Base-by-base conservation (phyloP, 2,888 invertebrate species). In the Eledone cirrhosa region DNA sequence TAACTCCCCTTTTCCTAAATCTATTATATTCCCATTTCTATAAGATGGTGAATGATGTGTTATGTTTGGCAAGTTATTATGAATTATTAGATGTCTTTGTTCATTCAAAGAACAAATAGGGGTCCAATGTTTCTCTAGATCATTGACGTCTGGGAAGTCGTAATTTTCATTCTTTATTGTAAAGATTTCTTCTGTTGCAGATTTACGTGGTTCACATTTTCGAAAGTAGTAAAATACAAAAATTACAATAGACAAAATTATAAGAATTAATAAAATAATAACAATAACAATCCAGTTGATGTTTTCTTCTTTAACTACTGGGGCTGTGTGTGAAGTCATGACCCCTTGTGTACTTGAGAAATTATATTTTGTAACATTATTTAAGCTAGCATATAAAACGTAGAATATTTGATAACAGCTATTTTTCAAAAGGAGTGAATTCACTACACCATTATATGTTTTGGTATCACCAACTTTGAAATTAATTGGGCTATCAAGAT, bases 391-490 rank as follows among this genome's bases (percentile, higher is more conserved):
- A 3, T 94, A 93, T 78, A 95, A 92, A 24, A 95, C 95, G 78
- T 95, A 90, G 75, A 94, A 93, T 4, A 96, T 92, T 83, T 94
- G 93, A 82, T 92, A 92, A 83, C 94, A 93, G 84, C 92, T 91
- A 19, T 93, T 92, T 48, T 92, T 89, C 16, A 93, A 92, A 77
- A 97, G 89, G 0, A 95, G 95, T 2, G 93, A 94, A 92, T 97
- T 97, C 83, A 93, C 93, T 88, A 94, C 96, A 0, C 93, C 93
- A 82, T 95, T 94, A 88, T 96, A 95, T 5, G 91, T 93, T 91
- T 92, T 92, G 16, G 93, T 93, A 90, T 97, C 95, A 8, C 97
- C 97, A 72, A 97, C 93, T 0, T 93, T 92, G 90, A 97, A 97
- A 78, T 93, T 92, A 11, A 79, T 84, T 31, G 83, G 79, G 84